A percentile compares a stretch with the other conserved stretches of the same genome.
Evolutionary conservation across 2,888 invertebrate genomes (phyloP).

Genomic region (Eristalinus sepulchralis): DNA sequence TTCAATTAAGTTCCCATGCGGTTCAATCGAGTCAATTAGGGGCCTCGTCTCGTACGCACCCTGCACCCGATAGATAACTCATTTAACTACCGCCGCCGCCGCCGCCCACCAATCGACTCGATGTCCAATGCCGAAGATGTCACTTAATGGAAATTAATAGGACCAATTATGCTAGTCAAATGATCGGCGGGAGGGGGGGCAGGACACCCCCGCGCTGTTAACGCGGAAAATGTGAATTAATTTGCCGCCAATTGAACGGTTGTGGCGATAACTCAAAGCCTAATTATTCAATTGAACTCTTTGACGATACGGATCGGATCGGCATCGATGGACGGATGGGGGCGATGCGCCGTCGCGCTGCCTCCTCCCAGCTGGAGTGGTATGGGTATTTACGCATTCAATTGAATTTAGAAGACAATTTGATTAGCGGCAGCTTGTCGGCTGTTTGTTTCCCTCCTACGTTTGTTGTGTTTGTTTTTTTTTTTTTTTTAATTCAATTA

Average conservation of each 20-base stretch:
- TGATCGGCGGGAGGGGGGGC: conserved; percentile 29
- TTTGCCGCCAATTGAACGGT: conserved; percentile 51
- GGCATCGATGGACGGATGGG: neutral
- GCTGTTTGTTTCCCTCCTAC: neutral
- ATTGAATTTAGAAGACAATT: conserved; percentile 65
- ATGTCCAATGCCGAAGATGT: conserved; percentile 52
- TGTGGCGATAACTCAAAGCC: conserved; percentile 62
- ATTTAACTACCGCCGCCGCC: conserved; percentile 59
- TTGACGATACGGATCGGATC: conserved; percentile 6
- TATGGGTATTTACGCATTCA: conserved; percentile 49
- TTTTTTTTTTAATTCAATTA: conserved; percentile 50
- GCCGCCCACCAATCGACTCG: conserved; percentile 43
- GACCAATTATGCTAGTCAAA: conserved; percentile 67
- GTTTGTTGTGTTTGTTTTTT: neutral
- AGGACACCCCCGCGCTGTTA: conserved; percentile 31
- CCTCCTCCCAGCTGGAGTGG: conserved; percentile 2
- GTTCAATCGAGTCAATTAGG: conserved; percentile 62
- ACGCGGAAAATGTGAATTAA: conserved; percentile 36
- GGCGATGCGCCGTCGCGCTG: neutral
- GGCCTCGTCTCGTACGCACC: neutral
- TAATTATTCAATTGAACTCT: conserved; percentile 70
- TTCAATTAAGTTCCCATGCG: conserved; percentile 60
- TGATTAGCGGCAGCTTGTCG: conserved; percentile 38
- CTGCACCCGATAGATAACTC: conserved; percentile 27
- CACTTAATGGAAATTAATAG: conserved; percentile 70